Evolutionary conservation across 2,797 vertebrate genomes (phyloP), one percentile per base, ranked within the genome.

Genomic region (Siniperca undulata): DNA sequence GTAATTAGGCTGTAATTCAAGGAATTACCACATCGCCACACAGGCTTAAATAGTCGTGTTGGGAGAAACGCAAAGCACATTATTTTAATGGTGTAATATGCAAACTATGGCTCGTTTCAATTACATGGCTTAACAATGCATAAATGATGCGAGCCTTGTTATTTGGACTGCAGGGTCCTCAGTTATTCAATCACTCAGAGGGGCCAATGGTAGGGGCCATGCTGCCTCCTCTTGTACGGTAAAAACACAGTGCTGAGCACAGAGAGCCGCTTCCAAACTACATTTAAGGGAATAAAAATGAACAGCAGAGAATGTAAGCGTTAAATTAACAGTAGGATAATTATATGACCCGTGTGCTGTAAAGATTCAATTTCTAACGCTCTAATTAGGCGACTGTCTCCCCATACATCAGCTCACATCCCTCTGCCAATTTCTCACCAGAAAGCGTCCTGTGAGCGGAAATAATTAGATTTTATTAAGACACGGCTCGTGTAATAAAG

Each of bases 41-140:
- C 95, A 97, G 95, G 95, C 97, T 98, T 97, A 96, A 98, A 97
- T 96, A 97, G 97, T 97, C 98, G 98, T 99, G 98, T 98, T 97
- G 95, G 91, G 96, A 97, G 97, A 97, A 97, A 98, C 97, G 97
- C 97, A 97, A 97, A 98, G 97, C 97, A 97, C 97, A 99, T 99
- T 99, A 99, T 97, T 98, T 97, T 99, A 99, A 99, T 99, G 97
- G 97, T 97, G 96, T 98, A 97, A 99, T 99, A 99, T 99, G 98
- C 98, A 99, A 99, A 99, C 97, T 98, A 99, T 96, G 96, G 97
- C 97, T 97, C 96, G 94, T 98, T 94, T 98, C 97, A 99, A 99
- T 99, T 99, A 99, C 95, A 95, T 96, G 97, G 96, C 97, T 98
- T 99, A 99, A 99, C 97, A 98, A 98, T 96, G 97, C 97, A 98